phyloP scores from a whole-genome alignment of 2,888 invertebrate genomes.

The Rhimphoctona megacephalus region DNA sequence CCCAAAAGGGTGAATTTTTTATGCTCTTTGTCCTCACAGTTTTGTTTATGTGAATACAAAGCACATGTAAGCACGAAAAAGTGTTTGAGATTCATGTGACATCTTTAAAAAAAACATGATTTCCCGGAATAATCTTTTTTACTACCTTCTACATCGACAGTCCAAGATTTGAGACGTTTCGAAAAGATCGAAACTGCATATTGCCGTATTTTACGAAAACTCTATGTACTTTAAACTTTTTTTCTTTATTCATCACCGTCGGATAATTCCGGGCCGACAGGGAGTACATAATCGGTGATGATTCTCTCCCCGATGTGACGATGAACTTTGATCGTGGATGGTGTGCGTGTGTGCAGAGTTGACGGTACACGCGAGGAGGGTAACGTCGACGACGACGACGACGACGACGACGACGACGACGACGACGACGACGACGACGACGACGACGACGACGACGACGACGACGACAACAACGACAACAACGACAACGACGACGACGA shows the following conservation, averaged over 20 bases:
- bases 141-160: too few species aligned
- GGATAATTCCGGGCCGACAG: neutral
- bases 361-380: slow-evolving; percentile 39
- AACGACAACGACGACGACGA: slow-evolving; percentile 53
- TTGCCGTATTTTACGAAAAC: neutral
- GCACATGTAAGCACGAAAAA: too few species aligned
- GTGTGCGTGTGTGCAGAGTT: slow-evolving; percentile 21
- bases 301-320: slow-evolving; percentile 40
- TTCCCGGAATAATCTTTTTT: too few species aligned
- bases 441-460: slow-evolving; percentile 48
- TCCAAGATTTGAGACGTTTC: neutral
- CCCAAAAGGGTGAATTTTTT: too few species aligned
- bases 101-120: too few species aligned
- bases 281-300: slow-evolving; percentile 31
- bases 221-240: neutral
- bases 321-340: slow-evolving; percentile 59
- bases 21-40: too few species aligned
- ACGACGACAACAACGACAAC: too few species aligned
- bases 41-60: too few species aligned
- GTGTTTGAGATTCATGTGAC: too few species aligned
- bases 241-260: slow-evolving; percentile 9
- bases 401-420: slow-evolving; percentile 42
- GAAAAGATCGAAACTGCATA: too few species aligned
- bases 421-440: slow-evolving; percentile 49
- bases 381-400: slow-evolving; percentile 50